Conservation (phyloP, 2,888 invertebrate genomes). For the Craniophora ligustri region DNA sequence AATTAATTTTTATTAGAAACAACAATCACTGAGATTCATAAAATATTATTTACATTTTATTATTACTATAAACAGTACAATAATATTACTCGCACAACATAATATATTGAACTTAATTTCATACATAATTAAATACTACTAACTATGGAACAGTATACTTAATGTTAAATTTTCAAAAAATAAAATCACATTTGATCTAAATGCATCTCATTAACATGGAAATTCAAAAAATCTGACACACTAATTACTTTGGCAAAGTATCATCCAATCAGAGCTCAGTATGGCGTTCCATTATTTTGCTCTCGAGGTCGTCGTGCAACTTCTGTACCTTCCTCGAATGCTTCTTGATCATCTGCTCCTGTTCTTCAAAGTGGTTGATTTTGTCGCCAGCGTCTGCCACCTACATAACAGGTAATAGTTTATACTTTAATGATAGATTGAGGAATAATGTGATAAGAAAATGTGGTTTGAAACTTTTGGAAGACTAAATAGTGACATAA, state of each 20-base stretch:
- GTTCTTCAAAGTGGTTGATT: constrained; percentile 89
- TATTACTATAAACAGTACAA: constrained; percentile 20
- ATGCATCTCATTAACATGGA: constrained; percentile 30
- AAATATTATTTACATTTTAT: constrained; percentile 40
- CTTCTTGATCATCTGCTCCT: constrained; percentile 94
- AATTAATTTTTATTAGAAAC: constrained; percentile 36
- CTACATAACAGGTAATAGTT: constrained; percentile 59
- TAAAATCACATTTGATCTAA: constrained; percentile 34
- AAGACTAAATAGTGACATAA: too few relatives aligned
- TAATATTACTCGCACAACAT: constrained; percentile 19
- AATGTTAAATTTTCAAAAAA: constrained; percentile 21
- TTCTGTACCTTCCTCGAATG: constrained; percentile 95
- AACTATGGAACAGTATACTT: constrained; percentile 14
- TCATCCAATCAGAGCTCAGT: constrained; percentile 90
- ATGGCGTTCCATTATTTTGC: constrained; percentile 93
- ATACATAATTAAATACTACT: too few relatives aligned
- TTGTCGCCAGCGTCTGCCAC: constrained; percentile 90
- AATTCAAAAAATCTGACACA: constrained; percentile 8
- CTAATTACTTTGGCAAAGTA: constrained; percentile 25
- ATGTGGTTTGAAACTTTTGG: too few relatives aligned
- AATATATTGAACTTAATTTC: constrained; percentile 21
- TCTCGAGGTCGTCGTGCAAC: constrained; percentile 93
- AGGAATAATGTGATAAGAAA: too few relatives aligned
- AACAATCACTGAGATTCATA: constrained; percentile 39
- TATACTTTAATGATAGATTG: too few relatives aligned